A percentile compares a stretch with the other conserved stretches of the same genome.
Evolutionary conservation across 1,140 invertebrate species (phyloP).

Genomic region (Bemisia tabaci): DNA sequence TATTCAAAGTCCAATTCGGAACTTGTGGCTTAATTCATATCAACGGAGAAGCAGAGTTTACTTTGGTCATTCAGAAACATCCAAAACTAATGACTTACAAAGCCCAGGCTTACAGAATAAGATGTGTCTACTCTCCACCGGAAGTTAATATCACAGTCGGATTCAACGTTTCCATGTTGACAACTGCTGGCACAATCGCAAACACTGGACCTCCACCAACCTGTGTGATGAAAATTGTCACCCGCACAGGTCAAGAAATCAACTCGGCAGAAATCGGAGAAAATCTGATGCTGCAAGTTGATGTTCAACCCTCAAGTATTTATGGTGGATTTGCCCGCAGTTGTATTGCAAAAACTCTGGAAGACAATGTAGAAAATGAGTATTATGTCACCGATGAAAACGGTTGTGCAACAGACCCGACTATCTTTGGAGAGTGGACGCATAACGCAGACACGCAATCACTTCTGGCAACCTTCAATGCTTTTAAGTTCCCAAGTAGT

Average conservation of each 20-base stretch:
- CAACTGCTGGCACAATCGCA: conserved; percentile 85
- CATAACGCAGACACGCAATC: conserved; percentile 67
- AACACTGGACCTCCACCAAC: conserved; percentile 87
- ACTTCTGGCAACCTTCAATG: conserved; percentile 74
- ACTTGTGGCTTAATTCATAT: conserved; percentile 81
- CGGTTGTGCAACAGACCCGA: conserved; percentile 81
- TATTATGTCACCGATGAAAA: conserved; percentile 86
- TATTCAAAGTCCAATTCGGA: conserved; percentile 84
- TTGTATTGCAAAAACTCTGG: conserved; percentile 83
- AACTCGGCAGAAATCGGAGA: conserved; percentile 84
- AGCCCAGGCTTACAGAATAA: conserved; percentile 87
- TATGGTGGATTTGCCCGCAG: conserved; percentile 86
- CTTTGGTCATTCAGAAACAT: conserved; percentile 88
- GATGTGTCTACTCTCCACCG: conserved; percentile 85
- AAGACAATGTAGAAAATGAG: conserved; percentile 74
- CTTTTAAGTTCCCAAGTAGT: conserved; percentile 88
- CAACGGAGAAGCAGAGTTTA: conserved; percentile 81
- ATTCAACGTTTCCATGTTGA: conserved; percentile 89
- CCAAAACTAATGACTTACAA: conserved; percentile 88
- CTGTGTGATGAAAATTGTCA: conserved; percentile 82
- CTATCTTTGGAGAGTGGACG: conserved; percentile 86
- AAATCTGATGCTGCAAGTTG: conserved; percentile 75
- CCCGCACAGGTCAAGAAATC: conserved; percentile 71
- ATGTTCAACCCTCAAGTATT: conserved; percentile 78
- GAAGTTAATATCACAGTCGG: conserved; percentile 84